Conservation (phyloP, 2,113 vertebrate genomes). For the Corythoichthys intestinalis region DNA sequence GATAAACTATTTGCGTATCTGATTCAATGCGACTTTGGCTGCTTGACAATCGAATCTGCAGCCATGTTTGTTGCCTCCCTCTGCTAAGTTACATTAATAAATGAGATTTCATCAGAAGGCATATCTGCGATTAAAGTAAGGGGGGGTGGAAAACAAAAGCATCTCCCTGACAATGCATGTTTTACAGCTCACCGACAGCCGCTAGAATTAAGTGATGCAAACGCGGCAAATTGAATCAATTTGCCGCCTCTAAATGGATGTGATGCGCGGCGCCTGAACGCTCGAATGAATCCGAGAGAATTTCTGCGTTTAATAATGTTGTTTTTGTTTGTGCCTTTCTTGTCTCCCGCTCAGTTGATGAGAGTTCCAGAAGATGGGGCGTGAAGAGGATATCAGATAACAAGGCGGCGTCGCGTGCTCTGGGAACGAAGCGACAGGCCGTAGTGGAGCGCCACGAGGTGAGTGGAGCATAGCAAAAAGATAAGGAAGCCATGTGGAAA, state of each 20-base stretch:
- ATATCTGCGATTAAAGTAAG: slow-evolving; percentile 25
- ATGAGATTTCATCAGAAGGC: slow-evolving; percentile 54
- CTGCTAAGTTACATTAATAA: slow-evolving; percentile 54
- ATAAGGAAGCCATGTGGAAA: slow-evolving; percentile 47
- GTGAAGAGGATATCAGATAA: slow-evolving; percentile 46
- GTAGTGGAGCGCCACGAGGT: slow-evolving; percentile 36
- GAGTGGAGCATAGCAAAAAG: slow-evolving; percentile 51
- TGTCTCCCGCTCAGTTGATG: slow-evolving; percentile 28
- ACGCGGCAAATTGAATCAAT: slow-evolving; percentile 71
- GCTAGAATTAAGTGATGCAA: slow-evolving; percentile 61
- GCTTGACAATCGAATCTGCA: slow-evolving; percentile 53
- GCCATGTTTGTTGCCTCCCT: slow-evolving; percentile 37
- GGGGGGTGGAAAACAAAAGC: slow-evolving; percentile 25
- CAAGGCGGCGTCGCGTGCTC: slow-evolving; percentile 4
- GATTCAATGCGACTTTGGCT: slow-evolving; percentile 35
- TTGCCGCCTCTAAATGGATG: slow-evolving; percentile 66
- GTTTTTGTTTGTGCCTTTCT: slow-evolving; percentile 52
- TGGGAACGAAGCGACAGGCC: slow-evolving; percentile 39
- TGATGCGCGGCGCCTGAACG: slow-evolving; percentile 48
- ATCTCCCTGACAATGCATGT: slow-evolving; percentile 34
- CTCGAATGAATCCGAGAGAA: slow-evolving; percentile 59
- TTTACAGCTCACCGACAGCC: slow-evolving; percentile 58
- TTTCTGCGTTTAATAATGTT: slow-evolving; percentile 64
- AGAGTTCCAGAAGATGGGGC: slow-evolving; percentile 49
- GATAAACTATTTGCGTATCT: slow-evolving; percentile 29